Conservation (phyloP, 2,797 vertebrate species). For the Apogon hyalosoma region DNA sequence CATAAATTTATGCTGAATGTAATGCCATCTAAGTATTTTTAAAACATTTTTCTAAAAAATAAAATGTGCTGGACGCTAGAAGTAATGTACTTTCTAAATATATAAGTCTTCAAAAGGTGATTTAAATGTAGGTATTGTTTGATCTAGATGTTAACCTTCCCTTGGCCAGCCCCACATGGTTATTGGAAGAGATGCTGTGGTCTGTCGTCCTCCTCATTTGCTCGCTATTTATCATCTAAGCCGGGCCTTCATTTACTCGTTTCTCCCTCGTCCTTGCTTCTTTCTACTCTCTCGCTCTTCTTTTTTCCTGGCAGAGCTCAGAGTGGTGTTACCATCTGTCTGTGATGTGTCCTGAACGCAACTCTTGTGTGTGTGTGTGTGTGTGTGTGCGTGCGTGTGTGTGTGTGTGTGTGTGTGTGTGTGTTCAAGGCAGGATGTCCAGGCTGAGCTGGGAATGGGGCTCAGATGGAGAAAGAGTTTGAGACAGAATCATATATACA, state of each 20-base stretch:
- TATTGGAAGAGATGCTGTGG: conserved; percentile 35
- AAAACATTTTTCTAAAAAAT: no score
- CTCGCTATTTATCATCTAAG: conserved; percentile 45
- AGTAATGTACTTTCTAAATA: no score
- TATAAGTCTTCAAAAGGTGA: no score
- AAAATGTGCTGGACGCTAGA: no score
- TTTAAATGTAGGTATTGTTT: no score
- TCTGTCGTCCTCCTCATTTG: conserved; percentile 25
- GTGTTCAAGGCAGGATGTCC: conserved; percentile 58
- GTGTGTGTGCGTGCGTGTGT: conserved; percentile 29
- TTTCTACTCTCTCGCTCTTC: conserved; percentile 45
- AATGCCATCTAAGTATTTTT: no score
- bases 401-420: conserved; percentile 30
- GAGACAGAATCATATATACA: neutral
- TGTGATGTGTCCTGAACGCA: conserved; percentile 68
- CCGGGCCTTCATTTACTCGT: conserved; percentile 38
- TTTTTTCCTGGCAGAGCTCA: conserved; percentile 73
- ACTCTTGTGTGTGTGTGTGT: conserved; percentile 28
- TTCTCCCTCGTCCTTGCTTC: conserved; percentile 28
- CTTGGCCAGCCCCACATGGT: neutral
- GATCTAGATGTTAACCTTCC: no score
- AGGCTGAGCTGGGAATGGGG: conserved; percentile 72
- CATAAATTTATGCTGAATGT: no score
- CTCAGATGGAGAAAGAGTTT: conserved; percentile 40
- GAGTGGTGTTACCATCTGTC: conserved; percentile 72